These are phyloP conservation scores for Pogonocherus hispidulus DNA, from an alignment of 2,888 invertebrate species.

Conservation along the genomic window DNA sequence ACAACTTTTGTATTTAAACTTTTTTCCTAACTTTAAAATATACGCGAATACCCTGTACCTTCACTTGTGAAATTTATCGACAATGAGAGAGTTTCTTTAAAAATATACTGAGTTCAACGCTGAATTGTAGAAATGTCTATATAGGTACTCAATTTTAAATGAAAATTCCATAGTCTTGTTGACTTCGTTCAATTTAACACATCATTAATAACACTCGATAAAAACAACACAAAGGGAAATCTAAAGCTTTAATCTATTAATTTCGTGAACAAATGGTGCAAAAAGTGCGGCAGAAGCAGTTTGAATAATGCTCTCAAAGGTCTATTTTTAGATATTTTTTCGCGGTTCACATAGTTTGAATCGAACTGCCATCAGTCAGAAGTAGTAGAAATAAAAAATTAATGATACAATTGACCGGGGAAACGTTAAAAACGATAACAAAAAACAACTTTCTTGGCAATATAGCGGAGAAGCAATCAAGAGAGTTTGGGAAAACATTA, in stretches of 20 bases:
- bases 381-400: slow-evolving; percentile 5
- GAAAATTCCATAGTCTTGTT: too few species aligned
- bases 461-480: neutral
- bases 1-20: too few species aligned
- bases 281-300: neutral
- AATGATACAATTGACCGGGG: slow-evolving; percentile 9
- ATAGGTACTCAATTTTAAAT: too few species aligned
- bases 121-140: too few species aligned
- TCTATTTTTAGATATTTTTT: slow-evolving; percentile 14
- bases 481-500: neutral
- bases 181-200: too few species aligned
- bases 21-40: too few species aligned
- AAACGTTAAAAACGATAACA: too few species aligned
- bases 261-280: slow-evolving; percentile 2
- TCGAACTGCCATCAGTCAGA: slow-evolving; percentile 12
- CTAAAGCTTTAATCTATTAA: neutral
- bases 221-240: neutral
- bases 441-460: neutral
- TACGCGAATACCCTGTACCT: too few species aligned
- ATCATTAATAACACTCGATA: neutral
- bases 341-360: slow-evolving; percentile 1
- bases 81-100: too few species aligned
- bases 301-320: slow-evolving; percentile 14
- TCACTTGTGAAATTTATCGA: too few species aligned
- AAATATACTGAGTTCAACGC: too few species aligned